Base-by-base conservation (phyloP, 2,888 invertebrate species). In the Leptura quadrifasciata region DNA sequence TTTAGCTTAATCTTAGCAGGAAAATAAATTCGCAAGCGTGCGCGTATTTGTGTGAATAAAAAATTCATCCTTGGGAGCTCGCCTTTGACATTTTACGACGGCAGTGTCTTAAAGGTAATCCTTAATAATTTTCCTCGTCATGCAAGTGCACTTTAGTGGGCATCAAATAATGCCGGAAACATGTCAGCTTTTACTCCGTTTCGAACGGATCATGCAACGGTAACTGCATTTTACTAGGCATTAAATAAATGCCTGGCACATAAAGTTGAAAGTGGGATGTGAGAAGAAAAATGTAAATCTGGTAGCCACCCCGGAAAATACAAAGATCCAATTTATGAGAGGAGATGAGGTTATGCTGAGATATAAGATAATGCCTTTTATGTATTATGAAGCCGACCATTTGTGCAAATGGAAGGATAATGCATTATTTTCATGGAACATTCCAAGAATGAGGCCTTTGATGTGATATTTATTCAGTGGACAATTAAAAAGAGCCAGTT, bases 401-500 rank as follows among this genome's bases (percentile, higher is more conserved):
- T 57, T 47, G n/a, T 47, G n/a, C n/a, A 15, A 47, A 39, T 39
- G 12, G 39, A 47, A n/a, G 47, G 47, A 47, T 47, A 47, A 57
- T 20, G 57, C 57, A 20, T 18, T 57, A 57, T n/a, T 57, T 57
- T 57, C 12, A 57, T 57, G 20, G n/a, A 18, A 57, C 10, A 12
- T 18, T 57, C 18, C 20, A 57, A 57, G 10, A 20, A 18, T 20
- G 57, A 57, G 20, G 8, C 17, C 24, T 31, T 63, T 63, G 39
- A 63, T 39, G 63, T 12, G 39, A 35, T 39, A 18, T 63, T 39
- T 39, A 39, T 63, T 63, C 63, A 31, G n/a, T 9, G 39, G 9
- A 63, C 20, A 63, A 63, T 63, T 63, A 39, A 39, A 63, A 35
- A 18, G 31, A 18, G n/a, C 6, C 63, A 35, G 2, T 12, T 39